A percentile compares a stretch with the other conserved stretches of the same genome.
Evolutionary conservation across 1,140 invertebrate species (phyloP).

Genomic region (Belonocnema kinseyi): DNA sequence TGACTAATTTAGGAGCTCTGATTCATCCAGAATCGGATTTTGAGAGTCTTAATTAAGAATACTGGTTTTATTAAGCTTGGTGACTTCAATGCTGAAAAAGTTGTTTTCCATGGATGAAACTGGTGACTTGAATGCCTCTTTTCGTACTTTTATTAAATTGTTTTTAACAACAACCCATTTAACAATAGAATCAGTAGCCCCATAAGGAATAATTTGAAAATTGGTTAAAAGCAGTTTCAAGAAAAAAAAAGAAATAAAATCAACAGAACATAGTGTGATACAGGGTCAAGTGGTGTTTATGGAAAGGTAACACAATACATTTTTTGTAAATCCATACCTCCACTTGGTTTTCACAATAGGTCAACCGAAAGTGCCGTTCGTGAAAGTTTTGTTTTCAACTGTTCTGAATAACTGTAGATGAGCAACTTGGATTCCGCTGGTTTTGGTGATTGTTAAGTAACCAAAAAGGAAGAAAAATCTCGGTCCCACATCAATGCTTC

Average conservation of each 20-base stretch:
- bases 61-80: background rate
- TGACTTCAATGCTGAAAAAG: conserved; percentile 1
- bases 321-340: background rate
- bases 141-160: background rate
- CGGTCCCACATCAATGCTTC: conserved; percentile 57
- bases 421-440: background rate
- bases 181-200: background rate
- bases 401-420: background rate
- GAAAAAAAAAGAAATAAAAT: background rate
- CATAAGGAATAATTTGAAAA: background rate
- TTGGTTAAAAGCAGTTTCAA: background rate
- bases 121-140: conserved; percentile 14
- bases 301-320: background rate
- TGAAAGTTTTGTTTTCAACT: conserved; percentile 29
- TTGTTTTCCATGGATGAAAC: background rate
- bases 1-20: conserved; percentile 1
- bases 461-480: background rate
- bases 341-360: conserved; percentile 44
- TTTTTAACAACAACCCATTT: background rate
- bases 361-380: conserved; percentile 31
- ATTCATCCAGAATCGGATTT: background rate
- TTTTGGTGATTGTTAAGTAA: conserved; percentile 5
- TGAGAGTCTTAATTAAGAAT: background rate
- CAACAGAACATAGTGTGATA: background rate
- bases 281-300: background rate